Conservation (phyloP, 2,888 invertebrate species). For the Tipula unca region DNA sequence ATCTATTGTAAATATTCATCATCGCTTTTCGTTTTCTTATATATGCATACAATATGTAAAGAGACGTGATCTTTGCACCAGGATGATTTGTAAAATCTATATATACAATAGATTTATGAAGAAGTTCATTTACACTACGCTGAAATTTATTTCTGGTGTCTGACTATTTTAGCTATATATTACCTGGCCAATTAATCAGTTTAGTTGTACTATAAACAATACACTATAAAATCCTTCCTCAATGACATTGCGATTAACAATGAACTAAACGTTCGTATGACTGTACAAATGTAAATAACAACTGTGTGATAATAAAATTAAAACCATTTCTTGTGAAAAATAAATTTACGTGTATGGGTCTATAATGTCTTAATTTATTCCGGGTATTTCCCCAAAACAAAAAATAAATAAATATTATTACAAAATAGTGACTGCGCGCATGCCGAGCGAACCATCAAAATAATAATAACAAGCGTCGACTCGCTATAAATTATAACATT, state of each 20-base stretch:
- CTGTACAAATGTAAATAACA: background rate
- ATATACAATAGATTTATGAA: background rate
- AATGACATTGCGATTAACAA: background rate
- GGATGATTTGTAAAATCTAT: background rate
- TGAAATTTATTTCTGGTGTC: background rate
- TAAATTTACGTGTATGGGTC: too few relatives aligned
- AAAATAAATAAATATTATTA: too few relatives aligned
- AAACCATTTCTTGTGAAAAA: background rate
- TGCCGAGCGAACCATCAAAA: too few relatives aligned
- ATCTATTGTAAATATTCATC: background rate
- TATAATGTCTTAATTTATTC: background rate
- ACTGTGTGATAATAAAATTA: background rate
- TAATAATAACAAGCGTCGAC: too few relatives aligned
- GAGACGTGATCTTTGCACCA: background rate
- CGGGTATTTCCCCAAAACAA: background rate
- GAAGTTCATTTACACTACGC: background rate
- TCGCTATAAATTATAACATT: too few relatives aligned
- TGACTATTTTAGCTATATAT: background rate
- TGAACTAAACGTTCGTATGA: background rate
- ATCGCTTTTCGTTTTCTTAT: too few relatives aligned
- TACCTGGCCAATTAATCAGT: background rate
- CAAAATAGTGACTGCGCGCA: too few relatives aligned
- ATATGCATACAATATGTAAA: too few relatives aligned
- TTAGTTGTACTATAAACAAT: background rate
- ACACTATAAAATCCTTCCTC: background rate